Evolutionary conservation across 2,113 vertebrate species (phyloP), one percentile per base, ranked within the genome.

Genomic region (Crotophaga sulcirostris): DNA sequence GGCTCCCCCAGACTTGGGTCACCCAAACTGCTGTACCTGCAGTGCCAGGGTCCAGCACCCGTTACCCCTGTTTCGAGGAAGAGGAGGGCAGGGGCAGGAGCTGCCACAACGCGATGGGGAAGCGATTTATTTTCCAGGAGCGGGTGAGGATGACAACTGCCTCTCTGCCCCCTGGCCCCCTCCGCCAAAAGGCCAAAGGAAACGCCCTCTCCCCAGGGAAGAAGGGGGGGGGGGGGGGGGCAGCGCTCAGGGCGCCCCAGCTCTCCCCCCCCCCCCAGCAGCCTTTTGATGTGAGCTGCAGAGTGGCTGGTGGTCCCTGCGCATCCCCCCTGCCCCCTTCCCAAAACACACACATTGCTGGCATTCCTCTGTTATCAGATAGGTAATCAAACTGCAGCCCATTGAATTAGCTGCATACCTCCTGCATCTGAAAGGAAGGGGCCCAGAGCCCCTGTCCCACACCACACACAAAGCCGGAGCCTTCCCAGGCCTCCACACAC

Each of bases 291-390:
- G 96, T 97, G 94, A 91, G 82, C 94, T 93, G 93, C 88, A 45
- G 96, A 96, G 96, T 96, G 95, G 96, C 93, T 90, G 96, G 97
- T 98, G 97, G 98, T 97, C 98, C 97, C 88, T 64, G 89, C 84
- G 94, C 95, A 95, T 91, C 87, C 94, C 90, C 96, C 86, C 92
- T 86, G 92, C 96, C 94, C 74, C 72, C 91, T 96, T 96, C 96
- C 96, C 96, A 95, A 97, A 96, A 97, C 95, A 97, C 97, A 97
- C 97, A 97, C 97, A 98, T 98, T 98, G 96, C 97, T 98, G 90
- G 94, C 97, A 98, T 98, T 98, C 98, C 96, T 98, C 96, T 95
- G 97, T 98, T 98, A 98, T 98, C 98, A 98, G 98, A 97, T 98
- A 98, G 98, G 98, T 98, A 98, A 98, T 98, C 97, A 96, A 97